These are phyloP conservation scores for Percina caprodes DNA, from an alignment of 2,113 vertebrate species.

Conservation along the genomic window DNA sequence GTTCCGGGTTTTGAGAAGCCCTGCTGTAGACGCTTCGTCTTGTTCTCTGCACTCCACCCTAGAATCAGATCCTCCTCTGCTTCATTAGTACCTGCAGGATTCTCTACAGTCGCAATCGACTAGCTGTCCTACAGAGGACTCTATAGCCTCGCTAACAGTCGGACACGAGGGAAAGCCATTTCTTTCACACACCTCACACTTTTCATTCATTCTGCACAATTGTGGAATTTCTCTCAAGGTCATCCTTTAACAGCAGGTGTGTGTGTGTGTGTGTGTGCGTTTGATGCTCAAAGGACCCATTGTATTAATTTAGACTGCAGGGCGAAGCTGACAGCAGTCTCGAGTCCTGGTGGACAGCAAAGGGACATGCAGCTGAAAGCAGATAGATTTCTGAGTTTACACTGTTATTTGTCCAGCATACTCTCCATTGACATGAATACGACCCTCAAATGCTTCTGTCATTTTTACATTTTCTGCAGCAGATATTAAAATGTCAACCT, in stretches of 20 bases:
- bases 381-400: constrained; percentile 51
- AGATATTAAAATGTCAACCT: background rate
- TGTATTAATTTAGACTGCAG: constrained; percentile 76
- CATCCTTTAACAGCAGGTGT: constrained; percentile 46
- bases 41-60: background rate
- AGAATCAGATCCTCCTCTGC: constrained; percentile 23
- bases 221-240: constrained; percentile 68
- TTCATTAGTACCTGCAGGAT: constrained; percentile 42
- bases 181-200: constrained; percentile 28
- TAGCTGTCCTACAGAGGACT: constrained; percentile 33
- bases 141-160: constrained; percentile 30
- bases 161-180: constrained; percentile 26
- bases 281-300: constrained; percentile 62
- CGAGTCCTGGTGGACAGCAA: constrained; percentile 59
- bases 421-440: background rate
- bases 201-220: constrained; percentile 43
- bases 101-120: constrained; percentile 33
- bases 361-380: constrained; percentile 53
- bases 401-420: constrained; percentile 27
- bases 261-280: constrained; percentile 34
- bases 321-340: constrained; percentile 71
- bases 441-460: background rate
- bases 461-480: background rate
- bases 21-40: background rate
- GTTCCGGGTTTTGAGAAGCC: too few relatives aligned